Conservation (phyloP, 2,113 vertebrate genomes). For the Fulmarus glacialis region DNA sequence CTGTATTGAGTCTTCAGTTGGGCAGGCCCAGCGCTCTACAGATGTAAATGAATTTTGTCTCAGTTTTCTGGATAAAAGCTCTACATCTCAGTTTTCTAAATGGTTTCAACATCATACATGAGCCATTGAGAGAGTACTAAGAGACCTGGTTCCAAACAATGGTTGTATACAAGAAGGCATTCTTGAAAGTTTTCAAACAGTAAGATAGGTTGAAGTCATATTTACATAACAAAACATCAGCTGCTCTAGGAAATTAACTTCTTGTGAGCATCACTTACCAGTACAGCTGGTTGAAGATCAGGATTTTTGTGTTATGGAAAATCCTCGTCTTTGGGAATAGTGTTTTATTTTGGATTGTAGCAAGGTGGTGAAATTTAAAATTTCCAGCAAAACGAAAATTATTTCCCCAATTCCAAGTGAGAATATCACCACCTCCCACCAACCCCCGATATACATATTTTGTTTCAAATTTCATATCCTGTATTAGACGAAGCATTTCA, state of each 20-base stretch:
- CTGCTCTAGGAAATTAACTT: background rate
- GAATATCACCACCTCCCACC: background rate
- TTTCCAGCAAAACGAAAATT: background rate
- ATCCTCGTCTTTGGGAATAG: fast-evolving
- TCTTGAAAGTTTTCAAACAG: background rate
- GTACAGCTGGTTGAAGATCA: background rate
- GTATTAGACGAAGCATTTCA: background rate
- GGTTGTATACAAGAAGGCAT: background rate
- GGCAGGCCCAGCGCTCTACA: background rate
- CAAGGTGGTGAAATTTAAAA: background rate
- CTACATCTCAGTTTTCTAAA: background rate
- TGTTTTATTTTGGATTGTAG: background rate
- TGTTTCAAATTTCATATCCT: background rate
- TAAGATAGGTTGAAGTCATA: background rate
- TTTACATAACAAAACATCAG: background rate
- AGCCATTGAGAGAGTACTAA: background rate
- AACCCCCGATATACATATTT: fast-evolving
- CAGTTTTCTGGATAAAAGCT: background rate
- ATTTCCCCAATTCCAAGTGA: background rate
- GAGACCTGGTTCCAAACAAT: background rate
- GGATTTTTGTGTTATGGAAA: background rate
- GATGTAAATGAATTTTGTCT: background rate
- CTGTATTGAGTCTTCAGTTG: background rate
- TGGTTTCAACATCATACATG: background rate
- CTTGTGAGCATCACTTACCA: background rate